These are phyloP conservation scores for Oikopleura dioica DNA, from an alignment of 23 tunicate genomes.

Conservation along the genomic window DNA sequence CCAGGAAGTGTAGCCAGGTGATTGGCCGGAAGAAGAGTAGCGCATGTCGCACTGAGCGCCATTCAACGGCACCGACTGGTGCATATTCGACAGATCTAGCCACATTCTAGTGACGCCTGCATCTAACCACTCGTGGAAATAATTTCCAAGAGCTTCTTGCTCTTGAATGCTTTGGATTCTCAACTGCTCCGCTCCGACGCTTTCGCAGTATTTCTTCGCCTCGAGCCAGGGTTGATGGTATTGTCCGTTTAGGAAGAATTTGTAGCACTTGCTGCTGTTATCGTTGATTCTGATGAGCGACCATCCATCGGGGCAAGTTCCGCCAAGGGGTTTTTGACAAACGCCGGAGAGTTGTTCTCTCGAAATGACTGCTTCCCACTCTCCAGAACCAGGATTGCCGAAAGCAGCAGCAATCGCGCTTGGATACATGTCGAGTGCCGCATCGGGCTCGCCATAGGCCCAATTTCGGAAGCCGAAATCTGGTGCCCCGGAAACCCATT, in stretches of 20 bases:
- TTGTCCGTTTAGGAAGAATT: slow-evolving; percentile 40
- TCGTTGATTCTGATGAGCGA: slow-evolving; percentile 4
- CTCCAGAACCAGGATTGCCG: too few species aligned
- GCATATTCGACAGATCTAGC: not conserved
- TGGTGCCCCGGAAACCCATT: too few species aligned
- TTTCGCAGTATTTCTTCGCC: slow-evolving; percentile 34
- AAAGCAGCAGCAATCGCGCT: too few species aligned
- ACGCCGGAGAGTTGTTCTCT: too few species aligned
- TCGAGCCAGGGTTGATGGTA: slow-evolving; percentile 40
- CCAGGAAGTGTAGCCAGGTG: not conserved
- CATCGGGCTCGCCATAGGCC: too few species aligned
- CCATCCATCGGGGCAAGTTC: slow-evolving; percentile 71
- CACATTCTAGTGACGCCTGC: not conserved
- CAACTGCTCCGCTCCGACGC: slow-evolving; percentile 41
- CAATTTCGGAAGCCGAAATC: too few species aligned
- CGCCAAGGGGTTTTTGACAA: slow-evolving; percentile 14
- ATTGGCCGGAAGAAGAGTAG: too few species aligned
- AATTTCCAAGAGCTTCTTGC: not conserved
- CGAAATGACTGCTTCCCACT: too few species aligned
- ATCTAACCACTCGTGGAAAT: not conserved
- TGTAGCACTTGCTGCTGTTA: slow-evolving; percentile 39
- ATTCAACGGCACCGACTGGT: too few species aligned
- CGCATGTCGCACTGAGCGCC: too few species aligned
- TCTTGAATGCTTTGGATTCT: slow-evolving; percentile 22
- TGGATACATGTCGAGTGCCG: too few species aligned